These are phyloP conservation scores for Dolichallabes microphthalmus DNA, from an alignment of 2,113 vertebrate genomes.

Conservation along the genomic window DNA sequence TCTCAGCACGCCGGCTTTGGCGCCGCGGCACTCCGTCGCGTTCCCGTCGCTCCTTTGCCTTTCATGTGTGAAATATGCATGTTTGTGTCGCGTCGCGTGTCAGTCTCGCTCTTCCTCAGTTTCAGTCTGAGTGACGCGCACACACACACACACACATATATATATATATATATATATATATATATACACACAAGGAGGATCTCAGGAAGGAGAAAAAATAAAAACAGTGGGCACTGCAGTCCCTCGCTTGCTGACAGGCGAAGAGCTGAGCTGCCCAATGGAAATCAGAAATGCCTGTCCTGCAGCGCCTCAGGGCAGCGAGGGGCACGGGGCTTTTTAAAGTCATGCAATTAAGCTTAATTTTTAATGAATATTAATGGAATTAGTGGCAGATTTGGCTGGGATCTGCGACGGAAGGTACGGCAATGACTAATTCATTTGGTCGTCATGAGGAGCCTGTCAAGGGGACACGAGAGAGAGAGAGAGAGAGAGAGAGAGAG, in stretches of 20 bases:
- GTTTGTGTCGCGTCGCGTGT: conserved; percentile 40
- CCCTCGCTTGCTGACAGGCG: conserved; percentile 31
- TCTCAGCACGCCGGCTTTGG: conserved; percentile 32
- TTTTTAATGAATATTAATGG: conserved; percentile 83
- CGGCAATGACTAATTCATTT: conserved; percentile 71
- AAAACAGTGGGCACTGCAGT: not conserved
- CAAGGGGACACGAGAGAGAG: conserved; percentile 46
- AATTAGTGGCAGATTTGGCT: conserved; percentile 74
- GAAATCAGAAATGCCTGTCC: conserved; percentile 49
- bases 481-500: conserved; percentile 39
- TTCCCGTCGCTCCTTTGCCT: conserved; percentile 29
- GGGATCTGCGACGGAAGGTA: conserved; percentile 74
- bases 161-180: too few species aligned
- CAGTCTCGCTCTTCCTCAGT: conserved; percentile 25
- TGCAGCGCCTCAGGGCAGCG: conserved; percentile 35
- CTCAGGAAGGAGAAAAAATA: not conserved
- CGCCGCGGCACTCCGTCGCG: conserved; percentile 24
- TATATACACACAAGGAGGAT: not conserved
- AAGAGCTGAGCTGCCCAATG: conserved; percentile 50
- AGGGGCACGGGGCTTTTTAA: conserved; percentile 58
- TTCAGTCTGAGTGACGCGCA: not conserved
- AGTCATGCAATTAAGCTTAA: conserved; percentile 77
- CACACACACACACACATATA: not conserved
- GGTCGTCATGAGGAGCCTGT: conserved; percentile 68
- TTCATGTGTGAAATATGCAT: conserved; percentile 43